Evolutionary conservation across 2,113 vertebrate species (phyloP), one percentile per base, ranked within the genome.

Genomic region (Atrichornis clamosus): DNA sequence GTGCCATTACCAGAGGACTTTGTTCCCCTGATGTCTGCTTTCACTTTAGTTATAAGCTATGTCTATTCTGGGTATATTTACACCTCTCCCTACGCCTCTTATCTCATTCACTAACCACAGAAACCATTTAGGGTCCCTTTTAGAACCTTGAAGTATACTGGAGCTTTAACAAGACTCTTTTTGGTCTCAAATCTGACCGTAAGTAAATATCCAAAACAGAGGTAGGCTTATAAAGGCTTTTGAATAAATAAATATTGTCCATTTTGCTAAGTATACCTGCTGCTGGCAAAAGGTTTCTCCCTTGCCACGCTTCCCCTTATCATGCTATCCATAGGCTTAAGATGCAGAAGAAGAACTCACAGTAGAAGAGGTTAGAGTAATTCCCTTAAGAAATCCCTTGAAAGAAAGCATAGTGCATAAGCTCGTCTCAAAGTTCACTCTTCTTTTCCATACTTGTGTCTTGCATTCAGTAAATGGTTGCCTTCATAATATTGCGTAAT

Each of bases 161-260:
- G 88, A 90, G 73, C 77, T 83, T 86, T 63, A 92, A 87, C 77
- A 90, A 70, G 88, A 84, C 84, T 85, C 56, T 56, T 94, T 77
- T 90, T 97, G 95, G 95, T 96, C 93, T 86, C 76, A 69, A 70
- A 84, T 95, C 58, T 82, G 81, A 96, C 88, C 78, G 0, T 65
- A 81, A 95, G 90, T 94, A 91, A 69, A 49, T 86, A 88, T 95
- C 95, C 86, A 95, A 96, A 78, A 89, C 60, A 92, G 98, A 98
- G 97, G 98, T 97, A 98, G 97, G 94, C 89, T 92, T 94, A 96
- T 95, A 94, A 97, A 97, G 94, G 91, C 93, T 94, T 96, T 68
- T 86, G 92, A 94, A 95, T 79, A 73, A 60, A 84, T 78, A 93
- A 94, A 47, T 94, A 73, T 93, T 81, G 92, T 79, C 52, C 90